phyloP scores from a whole-genome alignment of 2,888 invertebrate species.

The Stenichneumon culpator region DNA sequence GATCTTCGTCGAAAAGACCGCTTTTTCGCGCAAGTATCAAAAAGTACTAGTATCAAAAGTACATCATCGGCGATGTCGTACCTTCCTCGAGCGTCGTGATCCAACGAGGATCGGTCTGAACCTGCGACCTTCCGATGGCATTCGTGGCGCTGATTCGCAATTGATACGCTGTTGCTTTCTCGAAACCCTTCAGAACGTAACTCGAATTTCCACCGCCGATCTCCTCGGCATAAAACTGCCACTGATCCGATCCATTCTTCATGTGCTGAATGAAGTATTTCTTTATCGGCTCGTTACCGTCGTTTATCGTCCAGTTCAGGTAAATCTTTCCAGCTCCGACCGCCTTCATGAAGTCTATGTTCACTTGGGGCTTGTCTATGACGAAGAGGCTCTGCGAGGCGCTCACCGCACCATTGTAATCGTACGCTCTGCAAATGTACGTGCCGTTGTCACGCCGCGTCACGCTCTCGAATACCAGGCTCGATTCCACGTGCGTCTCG shows the following conservation, averaged over 20 bases:
- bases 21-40: neutral
- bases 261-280: conserved; percentile 87
- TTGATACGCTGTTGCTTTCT: conserved; percentile 89
- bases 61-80: conserved; percentile 63
- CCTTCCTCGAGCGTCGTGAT: conserved; percentile 88
- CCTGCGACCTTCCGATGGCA: conserved; percentile 87
- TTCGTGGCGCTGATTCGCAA: conserved; percentile 90
- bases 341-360: conserved; percentile 90
- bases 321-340: conserved; percentile 92
- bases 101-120: conserved; percentile 86
- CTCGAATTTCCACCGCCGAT: conserved; percentile 89
- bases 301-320: conserved; percentile 93
- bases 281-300: conserved; percentile 90
- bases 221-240: conserved; percentile 87
- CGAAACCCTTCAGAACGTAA: conserved; percentile 89
- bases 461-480: conserved; percentile 87
- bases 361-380: conserved; percentile 90
- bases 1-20: neutral
- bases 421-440: conserved; percentile 85
- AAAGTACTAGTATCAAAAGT: neutral
- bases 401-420: conserved; percentile 85
- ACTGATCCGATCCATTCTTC: conserved; percentile 86
- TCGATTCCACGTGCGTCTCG: conserved; percentile 87
- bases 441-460: conserved; percentile 91
- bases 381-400: conserved; percentile 87